Conservation (phyloP, 2,888 invertebrate species). For the Timema cristinae region DNA sequence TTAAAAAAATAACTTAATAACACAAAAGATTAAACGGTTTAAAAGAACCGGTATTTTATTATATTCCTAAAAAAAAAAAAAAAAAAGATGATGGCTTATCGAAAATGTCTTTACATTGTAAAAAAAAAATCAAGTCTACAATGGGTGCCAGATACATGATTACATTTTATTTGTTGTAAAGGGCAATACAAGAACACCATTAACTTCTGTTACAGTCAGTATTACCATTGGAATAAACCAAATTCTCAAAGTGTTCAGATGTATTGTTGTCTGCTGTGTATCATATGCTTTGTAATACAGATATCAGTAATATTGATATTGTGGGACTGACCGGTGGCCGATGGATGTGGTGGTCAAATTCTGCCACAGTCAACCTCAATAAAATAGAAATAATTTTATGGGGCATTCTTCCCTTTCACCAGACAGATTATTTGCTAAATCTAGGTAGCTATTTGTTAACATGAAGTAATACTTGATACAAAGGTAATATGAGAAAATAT, state of each 20-base stretch:
- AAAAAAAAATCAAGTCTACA: neutral
- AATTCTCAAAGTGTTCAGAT: neutral
- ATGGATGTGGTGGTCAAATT: conserved; percentile 5
- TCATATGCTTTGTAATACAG: conserved; percentile 1
- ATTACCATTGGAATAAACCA: neutral
- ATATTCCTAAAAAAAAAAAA: neutral
- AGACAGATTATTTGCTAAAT: conserved; percentile 2
- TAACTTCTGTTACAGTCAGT: neutral
- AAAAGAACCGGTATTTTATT: conserved; percentile 1
- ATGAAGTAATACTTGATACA: neutral
- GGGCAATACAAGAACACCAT: neutral
- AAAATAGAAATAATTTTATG: neutral
- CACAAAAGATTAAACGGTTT: neutral
- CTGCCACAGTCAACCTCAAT: neutral
- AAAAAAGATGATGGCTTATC: neutral
- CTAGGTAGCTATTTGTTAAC: neutral
- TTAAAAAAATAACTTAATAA: conserved; percentile 8
- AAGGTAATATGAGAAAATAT: conserved; percentile 2
- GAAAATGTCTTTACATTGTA: neutral
- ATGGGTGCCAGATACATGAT: neutral
- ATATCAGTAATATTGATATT: neutral
- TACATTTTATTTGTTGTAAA: conserved; percentile 9
- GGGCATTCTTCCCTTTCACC: conserved; percentile 1
- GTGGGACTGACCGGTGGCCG: neutral
- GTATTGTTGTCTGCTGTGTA: neutral